Evolutionary conservation across 2,888 invertebrate species (phyloP).

Genomic region (Rhamphomyia laevipes): DNA sequence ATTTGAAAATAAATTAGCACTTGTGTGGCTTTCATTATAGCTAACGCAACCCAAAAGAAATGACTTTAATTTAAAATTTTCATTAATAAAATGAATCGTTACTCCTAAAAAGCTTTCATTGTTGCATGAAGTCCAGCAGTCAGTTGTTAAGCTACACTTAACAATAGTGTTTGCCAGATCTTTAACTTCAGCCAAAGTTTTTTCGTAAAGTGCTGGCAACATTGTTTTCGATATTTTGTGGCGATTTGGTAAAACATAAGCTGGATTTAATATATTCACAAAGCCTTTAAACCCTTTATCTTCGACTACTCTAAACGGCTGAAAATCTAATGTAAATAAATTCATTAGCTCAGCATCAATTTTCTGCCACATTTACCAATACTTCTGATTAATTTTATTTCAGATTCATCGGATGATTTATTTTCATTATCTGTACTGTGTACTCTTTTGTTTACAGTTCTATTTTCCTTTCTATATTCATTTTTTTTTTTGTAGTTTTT

Average conservation of each 20-base stretch:
- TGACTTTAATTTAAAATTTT: conserved; percentile 19
- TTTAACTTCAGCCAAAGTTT: conserved; percentile 11
- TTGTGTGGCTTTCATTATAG: conserved; percentile 18
- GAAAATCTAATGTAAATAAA: too few relatives aligned
- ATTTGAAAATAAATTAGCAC: conserved; percentile 17
- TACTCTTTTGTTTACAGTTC: too few relatives aligned
- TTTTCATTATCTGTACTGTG: too few relatives aligned
- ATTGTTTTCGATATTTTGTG: conserved; percentile 16
- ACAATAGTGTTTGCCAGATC: conserved; percentile 9
- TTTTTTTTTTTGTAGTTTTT: too few relatives aligned
- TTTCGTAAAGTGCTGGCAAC: conserved; percentile 20
- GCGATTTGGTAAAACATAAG: conserved; percentile 14
- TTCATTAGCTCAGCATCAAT: too few relatives aligned
- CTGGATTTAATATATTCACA: conserved; percentile 12
- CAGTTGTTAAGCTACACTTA: too few relatives aligned
- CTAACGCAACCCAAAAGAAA: conserved; percentile 16
- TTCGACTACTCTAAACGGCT: too few relatives aligned
- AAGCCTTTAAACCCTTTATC: conserved; percentile 14
- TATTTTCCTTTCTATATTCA: too few relatives aligned
- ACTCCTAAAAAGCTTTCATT: conserved; percentile 21
- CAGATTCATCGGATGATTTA: too few relatives aligned
- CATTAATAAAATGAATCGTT: conserved; percentile 18
- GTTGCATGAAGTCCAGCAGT: too few relatives aligned
- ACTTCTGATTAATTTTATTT: too few relatives aligned
- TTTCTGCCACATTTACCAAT: too few relatives aligned